These are phyloP conservation scores for Ctenoplectra terminalis DNA, from an alignment of 1,140 invertebrate species.

Conservation along the genomic window DNA sequence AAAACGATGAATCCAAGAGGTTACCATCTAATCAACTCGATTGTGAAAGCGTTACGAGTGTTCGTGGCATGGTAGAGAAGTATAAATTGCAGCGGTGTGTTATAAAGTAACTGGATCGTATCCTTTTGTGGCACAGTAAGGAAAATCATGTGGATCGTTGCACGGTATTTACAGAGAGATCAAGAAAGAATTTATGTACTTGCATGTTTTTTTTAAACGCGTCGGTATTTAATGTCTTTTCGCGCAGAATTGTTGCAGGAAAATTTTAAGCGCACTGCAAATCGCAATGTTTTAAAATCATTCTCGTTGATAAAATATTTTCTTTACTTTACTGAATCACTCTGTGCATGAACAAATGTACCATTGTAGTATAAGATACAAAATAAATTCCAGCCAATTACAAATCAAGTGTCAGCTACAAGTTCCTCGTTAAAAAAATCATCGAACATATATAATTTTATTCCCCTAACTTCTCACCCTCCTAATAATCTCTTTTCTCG, in stretches of 20 bases:
- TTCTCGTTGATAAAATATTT: too few species aligned
- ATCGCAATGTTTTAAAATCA: neutral
- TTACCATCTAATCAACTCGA: constrained; percentile 4
- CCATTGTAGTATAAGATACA: too few species aligned
- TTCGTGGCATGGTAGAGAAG: neutral
- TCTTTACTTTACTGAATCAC: too few species aligned
- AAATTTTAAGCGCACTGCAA: neutral
- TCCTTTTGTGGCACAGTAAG: neutral
- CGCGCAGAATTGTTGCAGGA: neutral
- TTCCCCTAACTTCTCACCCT: neutral
- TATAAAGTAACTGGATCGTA: constrained; percentile 10
- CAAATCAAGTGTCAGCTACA: neutral
- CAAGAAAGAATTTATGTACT: neutral
- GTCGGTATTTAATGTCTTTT: too few species aligned
- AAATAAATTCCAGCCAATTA: too few species aligned
- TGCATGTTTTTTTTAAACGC: too few species aligned
- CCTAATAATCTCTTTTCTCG: neutral
- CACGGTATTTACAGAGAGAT: neutral
- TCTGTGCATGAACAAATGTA: too few species aligned
- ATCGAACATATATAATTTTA: neutral
- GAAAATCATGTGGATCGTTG: neutral
- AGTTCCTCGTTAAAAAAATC: neutral
- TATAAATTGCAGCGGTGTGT: neutral
- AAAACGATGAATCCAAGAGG: constrained; percentile 70
- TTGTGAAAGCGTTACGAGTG: constrained; percentile 12